Percentiles rank a stretch among this genome's conserved stretches.
phyloP scores from a whole-genome alignment of 1,140 invertebrate species.

The Cepaea nemoralis region DNA sequence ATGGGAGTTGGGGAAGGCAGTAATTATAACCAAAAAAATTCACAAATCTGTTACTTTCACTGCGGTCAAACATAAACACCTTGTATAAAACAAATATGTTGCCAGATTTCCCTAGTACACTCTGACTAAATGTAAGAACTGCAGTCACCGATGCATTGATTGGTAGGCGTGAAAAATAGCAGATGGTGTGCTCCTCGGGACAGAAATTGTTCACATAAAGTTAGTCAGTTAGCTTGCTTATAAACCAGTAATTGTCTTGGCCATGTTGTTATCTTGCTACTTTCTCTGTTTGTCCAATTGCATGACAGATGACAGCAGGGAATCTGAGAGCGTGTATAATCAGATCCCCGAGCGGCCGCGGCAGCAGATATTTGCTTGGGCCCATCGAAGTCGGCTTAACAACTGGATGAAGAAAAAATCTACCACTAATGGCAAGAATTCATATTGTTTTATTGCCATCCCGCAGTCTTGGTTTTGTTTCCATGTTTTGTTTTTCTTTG shows the following conservation, averaged over 20 bases:
- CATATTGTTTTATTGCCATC: not conserved
- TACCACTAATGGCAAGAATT: conserved; percentile 20
- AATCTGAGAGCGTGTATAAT: conserved; percentile 31
- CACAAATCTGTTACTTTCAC: too few species aligned
- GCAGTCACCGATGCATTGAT: too few species aligned
- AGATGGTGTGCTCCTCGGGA: not conserved
- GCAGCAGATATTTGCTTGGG: conserved; percentile 40
- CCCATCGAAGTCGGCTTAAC: conserved; percentile 26
- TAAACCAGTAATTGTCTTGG: too few species aligned
- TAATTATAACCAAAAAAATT: too few species aligned
- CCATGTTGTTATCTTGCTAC: not conserved
- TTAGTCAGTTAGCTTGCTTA: not conserved
- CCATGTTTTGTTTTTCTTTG: not conserved
- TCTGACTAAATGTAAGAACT: too few species aligned
- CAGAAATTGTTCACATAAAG: not conserved
- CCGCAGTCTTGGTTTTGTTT: not conserved
- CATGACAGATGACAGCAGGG: conserved; percentile 11
- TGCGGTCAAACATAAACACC: too few species aligned
- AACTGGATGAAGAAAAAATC: conserved; percentile 30
- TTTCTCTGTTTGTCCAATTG: not conserved
- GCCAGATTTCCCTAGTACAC: too few species aligned
- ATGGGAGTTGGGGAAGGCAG: too few species aligned
- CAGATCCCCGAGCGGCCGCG: conserved; percentile 30
- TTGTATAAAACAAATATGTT: too few species aligned
- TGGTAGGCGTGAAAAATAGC: too few species aligned